These are phyloP conservation scores for Drosophila macrospina DNA, from an alignment of 2,888 invertebrate genomes.

Conservation along the genomic window DNA sequence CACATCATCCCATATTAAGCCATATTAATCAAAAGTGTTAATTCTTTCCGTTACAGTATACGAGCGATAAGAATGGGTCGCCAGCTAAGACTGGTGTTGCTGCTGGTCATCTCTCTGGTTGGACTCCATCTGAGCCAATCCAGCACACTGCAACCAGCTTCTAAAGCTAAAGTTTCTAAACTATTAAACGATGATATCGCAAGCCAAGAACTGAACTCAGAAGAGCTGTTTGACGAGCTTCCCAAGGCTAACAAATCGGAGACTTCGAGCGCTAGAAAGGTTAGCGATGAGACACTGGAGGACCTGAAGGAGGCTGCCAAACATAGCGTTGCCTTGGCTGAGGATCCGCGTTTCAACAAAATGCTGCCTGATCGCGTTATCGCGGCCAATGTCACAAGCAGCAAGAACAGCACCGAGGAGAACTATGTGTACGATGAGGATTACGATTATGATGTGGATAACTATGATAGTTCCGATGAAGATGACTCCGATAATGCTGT, in stretches of 20 bases:
- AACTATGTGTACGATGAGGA: slow-evolving; percentile 78
- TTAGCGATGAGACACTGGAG: slow-evolving; percentile 74
- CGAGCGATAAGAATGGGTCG: slow-evolving; percentile 78
- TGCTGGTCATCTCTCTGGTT: slow-evolving; percentile 77
- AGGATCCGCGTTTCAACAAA: slow-evolving; percentile 82
- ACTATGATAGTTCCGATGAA: slow-evolving; percentile 59
- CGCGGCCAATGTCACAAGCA: slow-evolving; percentile 54
- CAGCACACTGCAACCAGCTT: slow-evolving; percentile 45
- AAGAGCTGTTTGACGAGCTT: slow-evolving; percentile 68
- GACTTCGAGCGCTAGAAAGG: slow-evolving; percentile 39
- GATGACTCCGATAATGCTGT: slow-evolving; percentile 50
- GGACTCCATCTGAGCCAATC: slow-evolving; percentile 70
- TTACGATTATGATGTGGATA: slow-evolving; percentile 78
- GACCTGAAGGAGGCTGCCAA: slow-evolving; percentile 83
- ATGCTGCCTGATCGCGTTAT: slow-evolving; percentile 78
- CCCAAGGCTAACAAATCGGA: slow-evolving; percentile 69
- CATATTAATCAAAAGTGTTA: slow-evolving; percentile 4
- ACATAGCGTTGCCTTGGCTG: slow-evolving; percentile 73
- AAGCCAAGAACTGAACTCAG: slow-evolving; percentile 72
- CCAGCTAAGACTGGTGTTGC: slow-evolving; percentile 85
- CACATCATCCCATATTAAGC: background rate
- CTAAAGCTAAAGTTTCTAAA: slow-evolving; percentile 41
- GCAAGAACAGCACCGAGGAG: slow-evolving; percentile 61
- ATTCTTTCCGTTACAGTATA: slow-evolving; percentile 49
- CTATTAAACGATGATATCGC: slow-evolving; percentile 61